A percentile compares a stretch with the other conserved stretches of the same genome.
Conservation (phyloP, 2,888 invertebrate genomes). For the Eupithecia inturbata region DNA sequence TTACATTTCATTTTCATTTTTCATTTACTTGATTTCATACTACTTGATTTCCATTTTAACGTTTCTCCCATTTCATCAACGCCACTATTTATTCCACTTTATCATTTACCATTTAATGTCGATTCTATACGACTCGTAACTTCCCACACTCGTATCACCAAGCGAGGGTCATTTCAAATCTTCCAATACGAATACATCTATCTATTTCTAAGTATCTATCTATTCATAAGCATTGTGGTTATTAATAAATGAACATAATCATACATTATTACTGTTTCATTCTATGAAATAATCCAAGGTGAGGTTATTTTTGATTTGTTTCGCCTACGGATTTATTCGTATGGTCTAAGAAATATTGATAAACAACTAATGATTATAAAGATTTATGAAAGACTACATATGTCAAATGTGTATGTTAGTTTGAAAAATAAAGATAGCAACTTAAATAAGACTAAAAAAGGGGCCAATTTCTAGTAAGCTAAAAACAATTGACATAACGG, state of each 20-base stretch:
- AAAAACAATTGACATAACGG: no score
- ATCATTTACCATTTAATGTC: background rate
- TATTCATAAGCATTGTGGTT: background rate
- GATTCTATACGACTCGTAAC: background rate
- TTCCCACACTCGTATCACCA: background rate
- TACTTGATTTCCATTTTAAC: no score
- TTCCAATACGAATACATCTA: background rate
- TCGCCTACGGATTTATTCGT: constrained; percentile 1
- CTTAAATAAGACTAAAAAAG: no score
- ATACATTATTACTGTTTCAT: constrained; percentile 15
- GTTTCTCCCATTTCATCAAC: background rate
- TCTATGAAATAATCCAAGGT: background rate
- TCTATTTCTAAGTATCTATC: background rate
- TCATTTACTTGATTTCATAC: no score
- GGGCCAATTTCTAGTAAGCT: no score
- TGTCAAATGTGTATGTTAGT: no score
- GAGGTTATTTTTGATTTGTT: constrained; percentile 2
- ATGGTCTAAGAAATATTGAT: background rate
- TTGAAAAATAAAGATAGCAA: no score
- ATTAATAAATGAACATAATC: background rate
- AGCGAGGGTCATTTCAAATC: constrained; percentile 20
- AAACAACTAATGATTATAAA: no score
- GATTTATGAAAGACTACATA: no score
- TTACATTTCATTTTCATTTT: no score
- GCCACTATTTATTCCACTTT: background rate